phyloP scores from a whole-genome alignment of 2,797 vertebrate genomes.

The Enteromius unitaeniatus region DNA sequence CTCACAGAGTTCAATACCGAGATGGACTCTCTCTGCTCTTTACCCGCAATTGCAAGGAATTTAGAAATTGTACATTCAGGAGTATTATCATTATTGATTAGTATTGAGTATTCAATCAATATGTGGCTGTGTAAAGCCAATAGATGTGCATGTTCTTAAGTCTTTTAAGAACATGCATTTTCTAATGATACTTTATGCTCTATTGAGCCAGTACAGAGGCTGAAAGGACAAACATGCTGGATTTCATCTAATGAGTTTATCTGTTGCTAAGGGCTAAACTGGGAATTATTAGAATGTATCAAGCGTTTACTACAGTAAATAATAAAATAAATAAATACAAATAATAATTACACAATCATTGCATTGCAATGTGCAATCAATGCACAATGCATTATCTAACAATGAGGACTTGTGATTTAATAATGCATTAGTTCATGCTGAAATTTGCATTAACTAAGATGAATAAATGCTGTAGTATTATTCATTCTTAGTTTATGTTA shows the following conservation, averaged over 20 bases:
- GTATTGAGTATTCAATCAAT: slow-evolving; percentile 20
- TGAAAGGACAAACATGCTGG: neutral
- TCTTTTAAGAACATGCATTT: neutral
- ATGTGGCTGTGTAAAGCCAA: slow-evolving; percentile 9
- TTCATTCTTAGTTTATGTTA: too few species aligned
- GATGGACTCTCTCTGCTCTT: too few species aligned
- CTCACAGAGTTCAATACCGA: neutral
- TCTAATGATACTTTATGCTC: neutral
- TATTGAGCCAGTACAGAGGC: neutral
- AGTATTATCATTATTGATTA: slow-evolving; percentile 38
- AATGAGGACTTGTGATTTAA: too few species aligned
- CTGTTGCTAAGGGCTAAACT: neutral
- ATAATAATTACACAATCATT: too few species aligned
- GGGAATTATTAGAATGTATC: neutral
- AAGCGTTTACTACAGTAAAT: too few species aligned
- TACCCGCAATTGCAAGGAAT: too few species aligned
- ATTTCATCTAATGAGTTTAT: slow-evolving; percentile 3
- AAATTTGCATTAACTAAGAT: too few species aligned
- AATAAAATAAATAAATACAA: too few species aligned
- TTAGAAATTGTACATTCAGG: neutral
- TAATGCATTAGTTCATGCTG: too few species aligned
- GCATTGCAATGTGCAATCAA: too few species aligned
- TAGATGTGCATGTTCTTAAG: slow-evolving; percentile 8
- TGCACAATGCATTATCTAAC: too few species aligned
- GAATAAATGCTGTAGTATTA: too few species aligned